Evolutionary conservation across 92 coral and sea anemone genomes (phyloP).

Genomic region (Palythoa grandiflora): DNA sequence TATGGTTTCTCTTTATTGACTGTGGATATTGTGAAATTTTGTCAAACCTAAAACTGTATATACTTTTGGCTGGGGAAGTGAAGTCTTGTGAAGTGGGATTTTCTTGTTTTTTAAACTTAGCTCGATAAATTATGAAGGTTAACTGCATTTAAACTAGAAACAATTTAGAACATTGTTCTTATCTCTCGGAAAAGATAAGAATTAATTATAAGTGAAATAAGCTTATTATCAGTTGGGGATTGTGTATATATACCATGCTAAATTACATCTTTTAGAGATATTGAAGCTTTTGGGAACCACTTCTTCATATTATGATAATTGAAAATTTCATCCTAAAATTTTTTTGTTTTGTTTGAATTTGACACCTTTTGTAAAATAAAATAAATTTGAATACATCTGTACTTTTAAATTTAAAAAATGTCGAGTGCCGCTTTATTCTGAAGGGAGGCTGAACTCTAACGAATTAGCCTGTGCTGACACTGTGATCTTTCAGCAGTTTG

Average conservation of each 20-base stretch:
- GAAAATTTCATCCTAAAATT: neutral
- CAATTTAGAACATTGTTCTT: neutral
- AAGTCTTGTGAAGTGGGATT: neutral
- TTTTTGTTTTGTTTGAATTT: neutral
- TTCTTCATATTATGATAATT: neutral
- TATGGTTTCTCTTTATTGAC: too few species aligned
- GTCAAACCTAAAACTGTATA: too few species aligned
- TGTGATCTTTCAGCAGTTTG: slow-evolving; percentile 24
- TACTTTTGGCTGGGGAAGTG: too few species aligned
- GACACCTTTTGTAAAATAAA: neutral
- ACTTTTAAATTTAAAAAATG: neutral
- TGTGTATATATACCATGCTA: neutral
- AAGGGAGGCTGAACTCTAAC: neutral
- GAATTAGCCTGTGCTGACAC: neutral
- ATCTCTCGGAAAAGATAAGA: neutral
- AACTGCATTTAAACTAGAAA: neutral
- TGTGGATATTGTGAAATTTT: too few species aligned
- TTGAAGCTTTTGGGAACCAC: neutral
- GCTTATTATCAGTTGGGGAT: neutral
- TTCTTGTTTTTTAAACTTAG: neutral
- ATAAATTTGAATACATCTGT: neutral
- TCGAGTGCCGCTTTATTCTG: neutral
- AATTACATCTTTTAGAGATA: neutral
- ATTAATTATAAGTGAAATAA: neutral
- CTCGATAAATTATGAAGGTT: neutral